Conservation (phyloP, 2,113 vertebrate genomes). For the Mobula hypostoma region DNA sequence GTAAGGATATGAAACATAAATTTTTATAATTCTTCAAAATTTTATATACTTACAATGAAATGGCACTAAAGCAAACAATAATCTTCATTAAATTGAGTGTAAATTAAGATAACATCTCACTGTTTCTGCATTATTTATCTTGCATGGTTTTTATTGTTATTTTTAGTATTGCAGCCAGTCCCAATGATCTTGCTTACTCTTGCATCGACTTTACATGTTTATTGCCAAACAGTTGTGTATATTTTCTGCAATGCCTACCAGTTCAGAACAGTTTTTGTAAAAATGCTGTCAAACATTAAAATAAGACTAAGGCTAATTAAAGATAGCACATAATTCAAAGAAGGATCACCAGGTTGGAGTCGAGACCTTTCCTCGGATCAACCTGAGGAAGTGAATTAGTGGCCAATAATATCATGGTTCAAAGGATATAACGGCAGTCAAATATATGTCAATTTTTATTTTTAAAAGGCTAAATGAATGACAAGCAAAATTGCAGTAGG, state of each 20-base stretch:
- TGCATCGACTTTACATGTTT: neutral
- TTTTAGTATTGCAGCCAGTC: neutral
- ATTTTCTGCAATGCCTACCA: neutral
- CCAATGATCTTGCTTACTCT: neutral
- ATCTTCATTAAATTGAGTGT: neutral
- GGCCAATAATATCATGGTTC: neutral
- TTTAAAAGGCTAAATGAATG: neutral
- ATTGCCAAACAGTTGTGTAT: neutral
- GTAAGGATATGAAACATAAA: neutral
- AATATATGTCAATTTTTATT: neutral
- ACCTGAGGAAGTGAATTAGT: neutral
- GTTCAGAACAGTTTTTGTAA: neutral
- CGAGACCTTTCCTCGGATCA: neutral
- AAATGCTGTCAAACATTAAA: neutral
- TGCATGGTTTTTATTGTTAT: neutral
- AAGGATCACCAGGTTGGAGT: neutral
- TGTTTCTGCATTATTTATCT: neutral
- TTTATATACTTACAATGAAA: neutral
- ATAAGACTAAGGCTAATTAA: neutral
- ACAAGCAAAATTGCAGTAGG: neutral
- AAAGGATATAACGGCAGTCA: neutral
- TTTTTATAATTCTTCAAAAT: constrained; percentile 12
- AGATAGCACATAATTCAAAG: neutral
- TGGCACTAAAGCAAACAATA: neutral
- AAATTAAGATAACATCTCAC: neutral